Percentiles rank a stretch among this genome's conserved stretches.
Conservation (phyloP, 1,140 invertebrate species). For the Zaprionus ghesquierei region DNA sequence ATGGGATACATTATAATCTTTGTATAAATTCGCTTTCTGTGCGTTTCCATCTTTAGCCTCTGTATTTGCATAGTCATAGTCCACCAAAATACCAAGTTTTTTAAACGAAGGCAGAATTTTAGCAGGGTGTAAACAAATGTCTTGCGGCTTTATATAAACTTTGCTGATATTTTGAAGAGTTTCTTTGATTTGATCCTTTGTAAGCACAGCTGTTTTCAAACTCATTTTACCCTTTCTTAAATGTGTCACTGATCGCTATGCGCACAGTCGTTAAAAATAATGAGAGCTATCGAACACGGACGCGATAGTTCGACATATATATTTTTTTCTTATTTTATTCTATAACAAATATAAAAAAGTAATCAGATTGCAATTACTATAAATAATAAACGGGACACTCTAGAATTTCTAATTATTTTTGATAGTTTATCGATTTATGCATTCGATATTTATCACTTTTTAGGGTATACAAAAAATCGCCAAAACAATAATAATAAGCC, state of each 20-base stretch:
- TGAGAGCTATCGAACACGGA: background rate
- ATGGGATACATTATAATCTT: background rate
- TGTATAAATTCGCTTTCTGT: background rate
- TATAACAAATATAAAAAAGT: too few species aligned
- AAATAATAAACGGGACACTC: background rate
- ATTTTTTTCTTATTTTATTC: background rate
- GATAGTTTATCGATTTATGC: background rate
- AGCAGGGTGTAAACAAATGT: background rate
- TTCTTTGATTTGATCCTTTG: conserved; percentile 26
- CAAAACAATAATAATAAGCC: background rate
- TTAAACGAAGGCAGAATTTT: conserved; percentile 26
- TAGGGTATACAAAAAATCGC: background rate
- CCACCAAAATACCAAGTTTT: conserved; percentile 62
- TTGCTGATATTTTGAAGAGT: conserved; percentile 16
- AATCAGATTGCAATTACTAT: too few species aligned
- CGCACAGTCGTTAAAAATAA: background rate
- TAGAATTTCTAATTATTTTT: background rate
- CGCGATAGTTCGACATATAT: background rate
- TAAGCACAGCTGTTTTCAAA: background rate
- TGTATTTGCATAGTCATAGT: conserved; percentile 43
- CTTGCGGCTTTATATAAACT: conserved; percentile 24
- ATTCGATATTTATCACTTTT: background rate
- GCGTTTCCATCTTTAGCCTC: conserved; percentile 4
- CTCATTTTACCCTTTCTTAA: conserved; percentile 33
- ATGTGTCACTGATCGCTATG: background rate